Base-by-base conservation (phyloP, 2,888 invertebrate genomes). In the Mythimna impura region DNA sequence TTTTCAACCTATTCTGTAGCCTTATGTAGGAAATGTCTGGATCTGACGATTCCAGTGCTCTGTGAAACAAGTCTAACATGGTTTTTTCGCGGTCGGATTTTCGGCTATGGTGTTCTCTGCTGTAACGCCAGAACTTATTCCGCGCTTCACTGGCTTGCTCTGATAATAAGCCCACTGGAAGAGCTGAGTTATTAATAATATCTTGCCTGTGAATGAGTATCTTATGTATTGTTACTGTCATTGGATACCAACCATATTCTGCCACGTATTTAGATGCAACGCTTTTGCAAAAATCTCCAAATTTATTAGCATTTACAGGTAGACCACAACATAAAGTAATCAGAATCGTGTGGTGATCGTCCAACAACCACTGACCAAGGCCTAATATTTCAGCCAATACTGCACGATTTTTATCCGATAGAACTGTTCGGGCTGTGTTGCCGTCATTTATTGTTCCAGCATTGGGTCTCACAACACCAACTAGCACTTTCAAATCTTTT, bases 181-280 rank as follows among this genome's bases (percentile, higher is more conserved):
- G n/a, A 8, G n/a, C 8, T 12, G 60, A 40, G 20, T 2, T 20
- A 34, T 60, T 60, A 34, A 40, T 36, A 9, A 60, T 60, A 14
- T 36, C 40, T 36, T 36, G 7, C 8, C 60, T 40, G n/a, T 60
- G 40, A 9, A 60, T 34, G 14, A 60, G 12, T 8, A 60, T 20
- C 7, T 60, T 60, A 40, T 40, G 40, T n/a, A 60, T 36, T 9
- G 60, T 60, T n/a, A 60, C 60, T 9, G 60, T 60, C 60, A 60
- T 60, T 36, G 40, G 40, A 12, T 60, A 25, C 60, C 60, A 40
- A 0, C 7, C 10, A 10, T 60, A 40, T 10, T 36, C 36, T 60
- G 20, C 20, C 4, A 36, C n/a, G 8, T 60, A 60, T 40, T 60
- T 60, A 9, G 3, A 10, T 8, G 60, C 60, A n/a, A 36, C 20